Evolutionary conservation across 2,888 invertebrate species (phyloP).

Genomic region (Ceraclea dissimilis): DNA sequence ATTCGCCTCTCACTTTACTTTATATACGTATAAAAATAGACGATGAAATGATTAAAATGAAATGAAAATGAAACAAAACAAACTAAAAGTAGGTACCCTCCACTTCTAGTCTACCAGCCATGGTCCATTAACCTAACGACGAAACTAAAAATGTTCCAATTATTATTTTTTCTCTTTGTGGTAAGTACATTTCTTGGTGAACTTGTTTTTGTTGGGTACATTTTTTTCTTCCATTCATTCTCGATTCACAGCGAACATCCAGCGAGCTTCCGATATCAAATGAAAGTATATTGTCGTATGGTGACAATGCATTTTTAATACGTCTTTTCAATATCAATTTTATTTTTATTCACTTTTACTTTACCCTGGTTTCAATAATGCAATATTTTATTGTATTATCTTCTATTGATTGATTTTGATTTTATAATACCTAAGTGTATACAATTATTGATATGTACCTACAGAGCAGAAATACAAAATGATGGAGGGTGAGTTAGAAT

Average conservation of each 20-base stretch:
- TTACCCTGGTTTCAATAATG: too few relatives aligned
- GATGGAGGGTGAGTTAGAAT: too few relatives aligned
- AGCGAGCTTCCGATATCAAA: not conserved
- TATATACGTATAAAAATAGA: slow-evolving; percentile 24
- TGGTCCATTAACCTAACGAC: slow-evolving; percentile 24
- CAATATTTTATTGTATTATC: too few relatives aligned
- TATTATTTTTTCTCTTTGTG: not conserved
- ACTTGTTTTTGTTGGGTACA: not conserved
- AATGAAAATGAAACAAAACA: slow-evolving; percentile 19
- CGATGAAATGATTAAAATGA: slow-evolving; percentile 20
- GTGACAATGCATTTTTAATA: not conserved
- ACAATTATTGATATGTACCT: too few relatives aligned
- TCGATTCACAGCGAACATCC: not conserved
- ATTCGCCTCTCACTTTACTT: slow-evolving; percentile 8
- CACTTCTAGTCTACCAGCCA: too few relatives aligned
- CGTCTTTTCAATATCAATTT: too few relatives aligned
- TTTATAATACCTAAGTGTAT: too few relatives aligned
- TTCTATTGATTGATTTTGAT: too few relatives aligned
- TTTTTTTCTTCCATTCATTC: slow-evolving; percentile 14
- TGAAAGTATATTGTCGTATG: not conserved
- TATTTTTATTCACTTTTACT: too few relatives aligned
- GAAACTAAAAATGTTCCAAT: slow-evolving; percentile 23
- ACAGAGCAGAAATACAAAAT: too few relatives aligned
- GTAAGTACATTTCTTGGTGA: slow-evolving; percentile 8
- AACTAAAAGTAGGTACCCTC: slow-evolving; percentile 19